Evolutionary conservation across 2,888 invertebrate species (phyloP).

Genomic region (Kryphioiulus occultus): DNA sequence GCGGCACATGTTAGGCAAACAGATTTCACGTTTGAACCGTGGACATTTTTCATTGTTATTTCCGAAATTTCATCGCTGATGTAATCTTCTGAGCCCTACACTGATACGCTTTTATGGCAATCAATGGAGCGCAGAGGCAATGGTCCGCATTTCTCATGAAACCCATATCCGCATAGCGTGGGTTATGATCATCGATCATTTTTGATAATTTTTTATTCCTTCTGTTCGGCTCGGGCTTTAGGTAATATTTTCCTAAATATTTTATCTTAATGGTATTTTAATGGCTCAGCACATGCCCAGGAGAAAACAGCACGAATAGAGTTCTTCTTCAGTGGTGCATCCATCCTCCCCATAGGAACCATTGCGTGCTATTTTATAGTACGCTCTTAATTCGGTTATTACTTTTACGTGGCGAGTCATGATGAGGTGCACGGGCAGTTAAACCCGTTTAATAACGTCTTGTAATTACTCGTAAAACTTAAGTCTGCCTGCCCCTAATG

Average conservation of each 20-base stretch:
- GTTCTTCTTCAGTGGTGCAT: background rate
- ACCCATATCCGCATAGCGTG: background rate
- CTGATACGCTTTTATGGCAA: too few relatives aligned
- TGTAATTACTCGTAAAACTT: background rate
- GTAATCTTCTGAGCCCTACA: too few relatives aligned
- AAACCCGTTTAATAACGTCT: background rate
- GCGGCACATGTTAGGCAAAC: background rate
- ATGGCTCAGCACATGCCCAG: background rate
- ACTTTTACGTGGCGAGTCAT: background rate
- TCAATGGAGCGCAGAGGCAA: too few relatives aligned
- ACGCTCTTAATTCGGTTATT: background rate
- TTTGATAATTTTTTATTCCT: background rate
- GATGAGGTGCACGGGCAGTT: background rate
- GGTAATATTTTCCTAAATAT: constrained; percentile 13
- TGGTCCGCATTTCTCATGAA: background rate
- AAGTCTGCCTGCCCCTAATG: background rate
- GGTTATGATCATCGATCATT: background rate
- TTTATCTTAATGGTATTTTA: background rate
- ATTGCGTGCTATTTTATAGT: background rate
- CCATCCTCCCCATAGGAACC: background rate
- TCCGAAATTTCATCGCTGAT: background rate
- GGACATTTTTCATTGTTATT: background rate
- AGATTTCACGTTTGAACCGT: background rate
- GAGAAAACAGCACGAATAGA: background rate
- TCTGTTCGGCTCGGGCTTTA: background rate